phyloP scores from a whole-genome alignment of 2,888 invertebrate genomes.

The Archips crataeganus region DNA sequence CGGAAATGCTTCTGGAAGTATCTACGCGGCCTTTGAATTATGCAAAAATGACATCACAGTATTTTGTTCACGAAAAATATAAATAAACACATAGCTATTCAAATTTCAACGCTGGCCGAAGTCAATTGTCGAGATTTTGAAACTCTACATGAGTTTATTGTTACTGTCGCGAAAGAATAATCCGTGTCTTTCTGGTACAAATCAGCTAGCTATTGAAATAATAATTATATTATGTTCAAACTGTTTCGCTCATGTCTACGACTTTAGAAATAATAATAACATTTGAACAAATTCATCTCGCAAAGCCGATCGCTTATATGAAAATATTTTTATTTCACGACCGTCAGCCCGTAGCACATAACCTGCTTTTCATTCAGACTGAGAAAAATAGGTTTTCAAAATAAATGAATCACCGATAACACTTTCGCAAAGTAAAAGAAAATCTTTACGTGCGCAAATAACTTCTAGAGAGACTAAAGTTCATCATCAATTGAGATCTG shows the following conservation, averaged over 20 bases:
- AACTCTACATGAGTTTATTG: conserved; percentile 27
- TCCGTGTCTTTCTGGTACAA: conserved; percentile 39
- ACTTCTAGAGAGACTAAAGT: not conserved
- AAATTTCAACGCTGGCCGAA: conserved; percentile 31
- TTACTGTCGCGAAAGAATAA: conserved; percentile 31
- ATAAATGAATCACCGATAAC: not conserved
- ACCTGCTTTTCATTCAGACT: not conserved
- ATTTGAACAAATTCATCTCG: not conserved
- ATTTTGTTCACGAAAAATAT: conserved; percentile 36
- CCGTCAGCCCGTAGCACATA: not conserved
- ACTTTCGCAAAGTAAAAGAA: not conserved
- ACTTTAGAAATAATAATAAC: not conserved
- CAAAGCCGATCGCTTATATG: not conserved
- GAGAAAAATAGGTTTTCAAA: not conserved
- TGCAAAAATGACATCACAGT: conserved; percentile 36
- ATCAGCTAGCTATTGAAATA: conserved; percentile 33
- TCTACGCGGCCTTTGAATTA: conserved; percentile 39
- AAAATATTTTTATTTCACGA: not conserved
- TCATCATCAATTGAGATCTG: conserved; percentile 54
- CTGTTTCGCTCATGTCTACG: conserved; percentile 4
- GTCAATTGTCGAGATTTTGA: conserved; percentile 40
- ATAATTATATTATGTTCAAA: conserved; percentile 6
- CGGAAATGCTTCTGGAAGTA: conserved; percentile 36
- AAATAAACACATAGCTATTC: conserved; percentile 39
- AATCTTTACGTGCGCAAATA: not conserved